phyloP scores from a whole-genome alignment of 2,113 vertebrate genomes.

The Himantopus leucocephalus region DNA sequence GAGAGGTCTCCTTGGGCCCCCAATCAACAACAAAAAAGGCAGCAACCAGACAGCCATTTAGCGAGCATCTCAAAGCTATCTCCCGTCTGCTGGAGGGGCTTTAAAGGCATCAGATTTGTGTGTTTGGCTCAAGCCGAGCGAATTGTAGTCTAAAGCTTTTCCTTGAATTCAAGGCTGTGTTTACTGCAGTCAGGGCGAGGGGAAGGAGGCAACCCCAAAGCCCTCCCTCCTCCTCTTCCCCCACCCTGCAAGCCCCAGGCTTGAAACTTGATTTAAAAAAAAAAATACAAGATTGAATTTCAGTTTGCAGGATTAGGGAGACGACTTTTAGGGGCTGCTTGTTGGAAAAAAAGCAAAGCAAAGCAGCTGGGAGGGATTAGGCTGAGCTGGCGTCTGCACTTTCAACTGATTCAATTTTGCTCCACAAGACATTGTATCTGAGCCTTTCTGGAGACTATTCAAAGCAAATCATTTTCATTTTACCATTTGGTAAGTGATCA shows the following conservation, averaged over 20 bases:
- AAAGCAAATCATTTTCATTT: conserved; percentile 73
- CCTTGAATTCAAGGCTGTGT: conserved; percentile 75
- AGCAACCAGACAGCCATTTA: conserved; percentile 64
- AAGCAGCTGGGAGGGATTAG: conserved; percentile 78
- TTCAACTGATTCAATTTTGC: conserved; percentile 75
- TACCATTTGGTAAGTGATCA: conserved; percentile 67
- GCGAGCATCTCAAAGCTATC: conserved; percentile 68
- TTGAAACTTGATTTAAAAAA: conserved; percentile 69
- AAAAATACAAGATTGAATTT: conserved; percentile 75
- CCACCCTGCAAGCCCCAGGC: conserved; percentile 65
- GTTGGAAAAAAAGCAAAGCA: conserved; percentile 70
- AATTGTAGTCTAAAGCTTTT: conserved; percentile 68
- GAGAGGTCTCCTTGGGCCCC: conserved; percentile 55
- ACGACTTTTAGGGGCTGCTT: conserved; percentile 76
- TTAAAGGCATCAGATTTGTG: conserved; percentile 62
- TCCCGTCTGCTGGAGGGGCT: conserved; percentile 61
- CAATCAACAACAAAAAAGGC: conserved; percentile 48
- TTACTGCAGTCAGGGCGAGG: conserved; percentile 53
- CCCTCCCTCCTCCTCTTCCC: conserved; percentile 58
- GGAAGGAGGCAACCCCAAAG: conserved; percentile 52
- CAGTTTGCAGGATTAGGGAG: conserved; percentile 76
- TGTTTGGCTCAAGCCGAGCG: conserved; percentile 60
- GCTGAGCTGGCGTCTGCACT: conserved; percentile 71
- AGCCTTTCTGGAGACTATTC: conserved; percentile 72
- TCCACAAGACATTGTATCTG: conserved; percentile 74